phyloP scores from a whole-genome alignment of 2,797 vertebrate genomes.

The Phaenicophaeus curvirostris region DNA sequence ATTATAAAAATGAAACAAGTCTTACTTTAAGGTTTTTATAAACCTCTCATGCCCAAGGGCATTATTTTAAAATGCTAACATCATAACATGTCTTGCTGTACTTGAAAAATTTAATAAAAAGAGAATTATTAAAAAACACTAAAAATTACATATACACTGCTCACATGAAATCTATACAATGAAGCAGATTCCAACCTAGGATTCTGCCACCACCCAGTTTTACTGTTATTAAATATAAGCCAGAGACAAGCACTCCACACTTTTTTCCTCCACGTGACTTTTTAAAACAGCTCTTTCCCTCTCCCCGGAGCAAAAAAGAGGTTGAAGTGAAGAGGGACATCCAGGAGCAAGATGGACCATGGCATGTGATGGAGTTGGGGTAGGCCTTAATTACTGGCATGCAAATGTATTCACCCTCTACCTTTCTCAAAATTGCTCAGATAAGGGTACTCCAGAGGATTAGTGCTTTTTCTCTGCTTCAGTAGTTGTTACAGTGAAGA shows the following conservation, averaged over 20 bases:
- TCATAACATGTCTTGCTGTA: neutral
- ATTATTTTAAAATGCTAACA: neutral
- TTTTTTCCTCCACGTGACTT: neutral
- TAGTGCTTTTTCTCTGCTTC: neutral
- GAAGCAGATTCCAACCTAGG: neutral
- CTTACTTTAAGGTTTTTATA: neutral
- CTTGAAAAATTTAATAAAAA: slow-evolving; percentile 13
- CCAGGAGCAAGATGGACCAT: neutral
- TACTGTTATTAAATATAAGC: neutral
- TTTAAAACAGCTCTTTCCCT: neutral
- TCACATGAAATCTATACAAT: neutral
- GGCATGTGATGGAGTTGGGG: neutral
- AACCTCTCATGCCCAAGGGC: neutral
- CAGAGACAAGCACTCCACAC: neutral
- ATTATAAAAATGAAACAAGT: neutral
- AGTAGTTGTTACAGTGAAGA: neutral
- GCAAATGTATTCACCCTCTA: neutral
- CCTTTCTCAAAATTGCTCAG: neutral
- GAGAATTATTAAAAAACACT: neutral
- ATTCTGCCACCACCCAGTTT: neutral
- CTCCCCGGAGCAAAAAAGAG: neutral
- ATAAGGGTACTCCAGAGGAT: neutral
- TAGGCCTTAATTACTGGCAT: neutral
- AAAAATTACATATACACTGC: neutral
- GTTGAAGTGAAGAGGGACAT: neutral